These are phyloP conservation scores for Sitobion miscanthi DNA, from an alignment of 1,140 invertebrate species.

Conservation along the genomic window DNA sequence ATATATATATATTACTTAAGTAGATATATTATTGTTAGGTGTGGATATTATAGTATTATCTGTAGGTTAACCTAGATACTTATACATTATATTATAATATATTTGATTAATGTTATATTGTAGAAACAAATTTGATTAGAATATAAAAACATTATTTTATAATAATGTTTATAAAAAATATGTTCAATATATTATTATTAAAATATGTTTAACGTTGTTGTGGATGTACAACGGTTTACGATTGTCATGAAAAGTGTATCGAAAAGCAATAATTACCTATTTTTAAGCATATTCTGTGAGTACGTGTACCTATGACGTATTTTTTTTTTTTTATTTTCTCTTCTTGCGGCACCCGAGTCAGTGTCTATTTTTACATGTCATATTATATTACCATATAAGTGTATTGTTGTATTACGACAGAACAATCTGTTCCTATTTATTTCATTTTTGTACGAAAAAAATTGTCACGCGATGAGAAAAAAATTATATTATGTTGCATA, in stretches of 20 bases:
- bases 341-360: neutral
- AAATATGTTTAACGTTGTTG: neutral
- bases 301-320: too few relatives aligned
- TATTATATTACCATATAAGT: neutral
- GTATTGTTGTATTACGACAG: neutral
- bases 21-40: neutral
- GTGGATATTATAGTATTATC: neutral
- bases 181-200: neutral
- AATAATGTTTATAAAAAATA: neutral
- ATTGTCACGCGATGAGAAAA: neutral
- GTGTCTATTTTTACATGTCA: neutral
- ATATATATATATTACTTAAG: neutral
- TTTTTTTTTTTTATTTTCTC: neutral
- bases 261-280: conserved; percentile 20
- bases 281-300: neutral
- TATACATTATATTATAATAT: neutral
- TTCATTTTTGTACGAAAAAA: conserved; percentile 11
- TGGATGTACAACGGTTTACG: neutral
- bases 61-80: neutral
- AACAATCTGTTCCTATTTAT: conserved; percentile 23
- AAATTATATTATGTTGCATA: neutral
- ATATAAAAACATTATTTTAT: neutral
- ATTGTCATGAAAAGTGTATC: neutral
- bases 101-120: neutral
- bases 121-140: neutral